Evolutionary conservation across 2,888 invertebrate genomes (phyloP).

Genomic region (Drosophila bunnanda): DNA sequence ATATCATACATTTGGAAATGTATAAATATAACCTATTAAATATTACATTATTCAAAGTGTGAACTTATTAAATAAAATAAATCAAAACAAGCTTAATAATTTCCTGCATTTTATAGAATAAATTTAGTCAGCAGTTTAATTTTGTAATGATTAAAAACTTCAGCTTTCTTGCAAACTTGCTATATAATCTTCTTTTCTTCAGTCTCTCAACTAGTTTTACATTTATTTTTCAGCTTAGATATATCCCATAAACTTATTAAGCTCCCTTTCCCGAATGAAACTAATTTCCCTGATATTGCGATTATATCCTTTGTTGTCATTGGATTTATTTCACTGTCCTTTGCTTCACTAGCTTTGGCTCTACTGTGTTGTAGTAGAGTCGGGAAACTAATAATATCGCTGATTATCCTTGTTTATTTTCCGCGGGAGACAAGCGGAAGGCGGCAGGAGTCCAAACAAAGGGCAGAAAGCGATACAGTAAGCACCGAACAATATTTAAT

Average conservation of each 20-base stretch:
- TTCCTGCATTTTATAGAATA: rapidly evolving
- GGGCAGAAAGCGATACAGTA: conserved; percentile 29
- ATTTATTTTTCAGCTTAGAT: background rate
- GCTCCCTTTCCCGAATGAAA: background rate
- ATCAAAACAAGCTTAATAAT: rapidly evolving
- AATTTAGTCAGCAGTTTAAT: background rate
- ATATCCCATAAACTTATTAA: background rate
- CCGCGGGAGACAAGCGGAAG: background rate
- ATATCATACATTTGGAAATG: too few species aligned
- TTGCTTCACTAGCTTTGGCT: background rate
- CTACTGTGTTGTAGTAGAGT: background rate
- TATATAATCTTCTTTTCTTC: background rate
- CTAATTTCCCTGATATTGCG: conserved; percentile 3
- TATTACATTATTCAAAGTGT: too few species aligned
- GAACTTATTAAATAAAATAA: background rate
- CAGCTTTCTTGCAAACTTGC: background rate
- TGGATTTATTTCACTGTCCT: background rate
- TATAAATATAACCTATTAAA: background rate
- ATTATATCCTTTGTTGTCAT: background rate
- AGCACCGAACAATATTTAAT: conserved; percentile 53
- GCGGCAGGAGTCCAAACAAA: conserved; percentile 30
- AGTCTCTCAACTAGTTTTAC: background rate
- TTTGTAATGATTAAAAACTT: background rate
- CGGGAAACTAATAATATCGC: conserved; percentile 15
- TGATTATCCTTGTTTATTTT: conserved; percentile 20